phyloP scores from a whole-genome alignment of 1,140 invertebrate genomes.

The Monochamus saltuarius region DNA sequence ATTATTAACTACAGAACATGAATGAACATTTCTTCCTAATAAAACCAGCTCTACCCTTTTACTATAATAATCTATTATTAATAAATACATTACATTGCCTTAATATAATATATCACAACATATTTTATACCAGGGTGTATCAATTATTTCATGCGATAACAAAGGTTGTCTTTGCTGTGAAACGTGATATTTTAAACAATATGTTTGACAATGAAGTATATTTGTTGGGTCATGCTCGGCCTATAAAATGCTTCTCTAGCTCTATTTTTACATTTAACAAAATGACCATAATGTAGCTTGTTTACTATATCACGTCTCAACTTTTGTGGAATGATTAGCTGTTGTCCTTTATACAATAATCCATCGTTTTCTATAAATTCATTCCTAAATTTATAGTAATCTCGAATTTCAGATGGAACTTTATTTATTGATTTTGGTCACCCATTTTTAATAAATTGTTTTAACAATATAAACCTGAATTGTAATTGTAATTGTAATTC shows the following conservation, averaged over 20 bases:
- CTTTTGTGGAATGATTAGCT: too few relatives aligned
- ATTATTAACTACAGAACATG: conserved; percentile 17
- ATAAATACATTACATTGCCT: too few relatives aligned
- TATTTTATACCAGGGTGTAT: conserved; percentile 42
- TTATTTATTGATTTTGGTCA: conserved; percentile 17
- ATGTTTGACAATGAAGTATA: conserved; percentile 50
- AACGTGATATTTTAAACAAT: conserved; percentile 38
- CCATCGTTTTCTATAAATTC: too few relatives aligned
- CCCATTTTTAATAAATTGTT: neutral
- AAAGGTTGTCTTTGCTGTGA: conserved; percentile 49
- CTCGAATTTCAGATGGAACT: too few relatives aligned
- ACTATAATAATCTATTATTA: conserved; percentile 31
- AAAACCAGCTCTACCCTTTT: conserved; percentile 43
- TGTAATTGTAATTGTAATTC: too few relatives aligned
- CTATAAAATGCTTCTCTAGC: conserved; percentile 34
- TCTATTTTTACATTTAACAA: conserved; percentile 25
- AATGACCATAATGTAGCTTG: conserved; percentile 26
- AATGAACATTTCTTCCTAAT: conserved; percentile 23
- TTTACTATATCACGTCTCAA: conserved; percentile 22
- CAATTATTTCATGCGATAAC: conserved; percentile 40
- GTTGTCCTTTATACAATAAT: too few relatives aligned
- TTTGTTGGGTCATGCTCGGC: conserved; percentile 49
- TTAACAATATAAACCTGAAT: conserved; percentile 13
- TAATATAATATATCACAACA: conserved; percentile 46
- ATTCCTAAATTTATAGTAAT: too few relatives aligned